Conservation (phyloP, 2,888 invertebrate genomes). For the Polydesmus complanatus region DNA sequence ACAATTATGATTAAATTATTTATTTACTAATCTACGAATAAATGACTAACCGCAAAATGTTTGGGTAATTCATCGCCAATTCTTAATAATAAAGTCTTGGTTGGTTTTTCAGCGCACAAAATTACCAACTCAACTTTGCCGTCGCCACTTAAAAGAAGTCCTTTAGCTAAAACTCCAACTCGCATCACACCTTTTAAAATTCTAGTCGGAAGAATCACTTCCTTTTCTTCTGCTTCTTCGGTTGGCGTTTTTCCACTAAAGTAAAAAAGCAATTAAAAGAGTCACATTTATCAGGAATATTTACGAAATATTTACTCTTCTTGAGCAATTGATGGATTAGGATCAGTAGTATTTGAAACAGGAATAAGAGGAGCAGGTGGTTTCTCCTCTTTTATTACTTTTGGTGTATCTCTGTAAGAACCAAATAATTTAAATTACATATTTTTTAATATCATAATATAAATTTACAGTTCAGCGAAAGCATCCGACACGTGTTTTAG, state of each 20-base stretch:
- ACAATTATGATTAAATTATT: slow-evolving; percentile 1
- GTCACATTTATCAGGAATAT: no score
- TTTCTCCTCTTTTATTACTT: not conserved
- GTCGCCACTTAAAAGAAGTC: slow-evolving; percentile 78
- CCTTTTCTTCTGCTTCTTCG: not conserved
- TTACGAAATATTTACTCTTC: not conserved
- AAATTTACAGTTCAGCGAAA: slow-evolving; percentile 47
- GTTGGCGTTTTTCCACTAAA: not conserved
- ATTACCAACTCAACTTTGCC: slow-evolving; percentile 82
- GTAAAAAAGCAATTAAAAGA: no score
- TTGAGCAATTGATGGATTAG: not conserved
- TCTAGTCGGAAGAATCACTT: slow-evolving; percentile 38
- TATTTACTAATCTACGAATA: not conserved
- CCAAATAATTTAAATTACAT: no score
- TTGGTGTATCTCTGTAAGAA: not conserved
- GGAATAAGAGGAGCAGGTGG: no score
- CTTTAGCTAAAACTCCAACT: slow-evolving; percentile 79
- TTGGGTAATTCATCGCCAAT: slow-evolving; percentile 71
- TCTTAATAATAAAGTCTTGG: slow-evolving; percentile 64
- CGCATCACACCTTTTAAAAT: slow-evolving; percentile 92
- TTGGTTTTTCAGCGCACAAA: slow-evolving; percentile 87
- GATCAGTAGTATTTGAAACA: not conserved
- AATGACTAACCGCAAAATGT: slow-evolving; percentile 50
- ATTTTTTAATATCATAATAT: not conserved
- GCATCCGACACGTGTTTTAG: slow-evolving; percentile 87